Evolutionary conservation across 2,888 invertebrate species (phyloP).

Genomic region (Galerucella nymphaeae): DNA sequence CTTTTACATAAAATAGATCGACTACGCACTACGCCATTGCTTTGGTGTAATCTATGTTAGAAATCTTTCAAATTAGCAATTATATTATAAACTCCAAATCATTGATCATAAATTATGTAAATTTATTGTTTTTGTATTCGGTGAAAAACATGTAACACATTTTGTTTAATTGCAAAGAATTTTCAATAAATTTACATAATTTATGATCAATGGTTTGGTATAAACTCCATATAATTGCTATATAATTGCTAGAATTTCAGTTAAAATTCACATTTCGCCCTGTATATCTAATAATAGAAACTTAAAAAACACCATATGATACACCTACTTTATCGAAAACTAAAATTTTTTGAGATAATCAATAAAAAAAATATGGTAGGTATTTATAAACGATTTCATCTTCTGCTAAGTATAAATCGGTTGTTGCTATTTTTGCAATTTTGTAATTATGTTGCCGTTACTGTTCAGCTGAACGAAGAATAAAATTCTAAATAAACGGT

Average conservation of each 20-base stretch:
- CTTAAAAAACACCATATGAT: no score
- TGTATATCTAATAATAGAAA: no score
- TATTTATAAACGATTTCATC: no score
- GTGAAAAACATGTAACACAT: background rate
- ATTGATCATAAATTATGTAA: slow-evolving; percentile 29
- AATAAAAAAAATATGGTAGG: no score
- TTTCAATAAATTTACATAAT: slow-evolving; percentile 28
- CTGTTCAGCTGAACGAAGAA: slow-evolving; percentile 15
- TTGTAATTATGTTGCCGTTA: slow-evolving; percentile 23
- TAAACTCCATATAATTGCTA: no score
- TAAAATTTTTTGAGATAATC: no score
- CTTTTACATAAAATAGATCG: no score
- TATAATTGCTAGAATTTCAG: no score
- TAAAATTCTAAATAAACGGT: slow-evolving; percentile 23
- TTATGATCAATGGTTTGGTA: slow-evolving; percentile 28
- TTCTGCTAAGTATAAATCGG: no score
- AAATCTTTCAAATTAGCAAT: slow-evolving; percentile 22
- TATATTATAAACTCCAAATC: slow-evolving; percentile 23
- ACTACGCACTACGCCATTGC: slow-evolving; percentile 2
- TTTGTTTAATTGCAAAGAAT: slow-evolving; percentile 21
- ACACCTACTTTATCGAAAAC: no score
- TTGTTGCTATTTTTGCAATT: no score
- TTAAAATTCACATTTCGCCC: no score
- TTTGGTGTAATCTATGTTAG: background rate
- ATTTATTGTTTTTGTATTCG: slow-evolving; percentile 25